These are phyloP conservation scores for Callipepla squamata DNA, from an alignment of 2,113 vertebrate species.

Conservation along the genomic window DNA sequence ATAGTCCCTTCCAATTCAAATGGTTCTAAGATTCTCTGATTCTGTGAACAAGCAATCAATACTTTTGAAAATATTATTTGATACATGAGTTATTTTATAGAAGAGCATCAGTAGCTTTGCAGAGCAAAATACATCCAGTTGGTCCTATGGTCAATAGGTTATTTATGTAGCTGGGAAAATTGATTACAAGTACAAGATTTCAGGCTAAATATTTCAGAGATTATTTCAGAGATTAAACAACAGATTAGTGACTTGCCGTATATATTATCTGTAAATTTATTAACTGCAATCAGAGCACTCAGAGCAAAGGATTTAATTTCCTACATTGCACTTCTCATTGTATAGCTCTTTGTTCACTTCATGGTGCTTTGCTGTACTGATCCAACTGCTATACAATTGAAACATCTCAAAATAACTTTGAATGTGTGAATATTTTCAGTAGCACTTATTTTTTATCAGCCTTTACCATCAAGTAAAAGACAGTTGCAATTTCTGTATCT, in stretches of 20 bases:
- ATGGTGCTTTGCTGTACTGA: background rate
- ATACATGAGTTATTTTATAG: background rate
- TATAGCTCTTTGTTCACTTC: background rate
- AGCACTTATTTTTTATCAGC: background rate
- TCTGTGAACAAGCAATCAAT: background rate
- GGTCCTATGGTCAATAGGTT: background rate
- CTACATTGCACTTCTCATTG: background rate
- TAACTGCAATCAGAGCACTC: background rate
- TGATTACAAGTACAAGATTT: background rate
- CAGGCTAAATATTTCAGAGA: slow-evolving; percentile 6
- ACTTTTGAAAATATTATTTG: background rate
- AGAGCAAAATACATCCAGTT: background rate
- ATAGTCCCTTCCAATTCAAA: too few species aligned
- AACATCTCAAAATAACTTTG: background rate
- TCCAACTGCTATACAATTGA: background rate
- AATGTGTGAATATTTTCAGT: background rate
- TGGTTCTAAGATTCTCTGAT: too few species aligned
- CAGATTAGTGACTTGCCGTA: background rate
- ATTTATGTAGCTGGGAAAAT: background rate
- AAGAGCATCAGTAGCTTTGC: background rate
- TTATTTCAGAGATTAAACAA: slow-evolving; percentile 4
- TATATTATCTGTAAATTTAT: slow-evolving; percentile 8
- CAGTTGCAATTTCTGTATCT: background rate
- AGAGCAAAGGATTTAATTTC: background rate
- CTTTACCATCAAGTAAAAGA: background rate